These are phyloP conservation scores for Mycteria americana DNA, from an alignment of 2,797 vertebrate genomes.

Conservation along the genomic window DNA sequence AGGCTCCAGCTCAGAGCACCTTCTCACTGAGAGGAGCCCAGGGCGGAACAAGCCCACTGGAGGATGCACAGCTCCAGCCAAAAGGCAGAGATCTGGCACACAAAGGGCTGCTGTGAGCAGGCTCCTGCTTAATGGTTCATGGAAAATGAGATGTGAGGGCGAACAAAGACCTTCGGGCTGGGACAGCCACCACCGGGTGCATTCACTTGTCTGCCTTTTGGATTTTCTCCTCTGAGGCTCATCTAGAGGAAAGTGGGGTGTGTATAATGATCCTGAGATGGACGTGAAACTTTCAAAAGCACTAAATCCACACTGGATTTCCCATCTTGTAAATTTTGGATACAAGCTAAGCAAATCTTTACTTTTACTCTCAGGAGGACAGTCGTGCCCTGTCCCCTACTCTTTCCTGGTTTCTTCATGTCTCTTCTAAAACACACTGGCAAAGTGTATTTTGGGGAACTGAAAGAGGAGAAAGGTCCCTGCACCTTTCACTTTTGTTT, in stretches of 20 bases:
- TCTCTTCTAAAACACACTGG: not conserved
- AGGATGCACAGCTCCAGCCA: not conserved
- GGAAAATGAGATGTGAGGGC: not conserved
- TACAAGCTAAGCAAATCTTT: not conserved
- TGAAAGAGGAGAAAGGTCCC: not conserved
- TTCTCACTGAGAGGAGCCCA: not conserved
- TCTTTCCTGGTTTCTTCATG: not conserved
- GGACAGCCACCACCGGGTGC: not conserved
- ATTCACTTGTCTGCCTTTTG: not conserved
- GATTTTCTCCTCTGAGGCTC: not conserved
- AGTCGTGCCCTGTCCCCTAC: not conserved
- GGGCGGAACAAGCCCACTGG: fast-evolving
- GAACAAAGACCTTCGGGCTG: not conserved
- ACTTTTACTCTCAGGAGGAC: not conserved
- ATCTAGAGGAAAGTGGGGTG: not conserved
- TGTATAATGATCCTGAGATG: not conserved
- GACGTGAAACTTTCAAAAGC: not conserved
- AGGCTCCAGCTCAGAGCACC: not conserved
- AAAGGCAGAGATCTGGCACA: not conserved
- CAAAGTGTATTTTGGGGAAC: not conserved
- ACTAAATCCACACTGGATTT: not conserved
- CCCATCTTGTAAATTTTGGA: not conserved
- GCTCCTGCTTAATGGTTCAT: not conserved
- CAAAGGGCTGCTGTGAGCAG: not conserved
- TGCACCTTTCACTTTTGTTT: not conserved